Base-by-base conservation (phyloP, 2,888 invertebrate genomes). In the Urechis unicinctus region DNA sequence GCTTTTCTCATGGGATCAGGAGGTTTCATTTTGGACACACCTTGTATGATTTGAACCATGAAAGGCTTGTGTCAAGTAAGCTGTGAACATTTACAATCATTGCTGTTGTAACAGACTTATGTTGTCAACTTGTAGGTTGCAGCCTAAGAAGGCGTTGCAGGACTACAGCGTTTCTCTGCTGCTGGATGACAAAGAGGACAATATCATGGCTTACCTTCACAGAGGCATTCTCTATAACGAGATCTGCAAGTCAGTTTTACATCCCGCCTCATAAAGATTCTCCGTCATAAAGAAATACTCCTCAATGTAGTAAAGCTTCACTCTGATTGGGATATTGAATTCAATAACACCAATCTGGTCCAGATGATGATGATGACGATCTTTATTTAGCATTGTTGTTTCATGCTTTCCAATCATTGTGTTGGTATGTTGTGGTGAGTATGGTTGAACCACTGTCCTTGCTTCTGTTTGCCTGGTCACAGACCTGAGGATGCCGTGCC, bases 91-190 rank as follows among this genome's bases (percentile, higher is more conserved):
- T n/a, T n/a, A n/a, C n/a, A n/a, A n/a, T n/a, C n/a, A n/a, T n/a
- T n/a, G n/a, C n/a, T n/a, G 36, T 13, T 36, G 36, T 36, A 13
- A 36, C 6, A 36, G 6, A 36, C 36, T 13, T 13, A 13, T 36
- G 36, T 13, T 13, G 36, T 36, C 9, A 6, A 13, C 36, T n/a
- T 46, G n/a, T 62, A 76, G 76, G 56, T 66, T 69, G n/a, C 70
- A 78, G 58, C 72, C 74, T 3, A 70, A 70, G 61, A 65, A 70
- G 48, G 74, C 78, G 1, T 60, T 78, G 42, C 72, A 72, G 62
- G 78, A 78, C 63, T 74, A 70, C 65, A 78, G 78, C 62, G 67
- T 76, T 21, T 77, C 77, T 1, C 62, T 78, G 47, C 55, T 78
- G 52, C 68, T 78, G 26, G 71, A 78, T 58, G 71, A 74, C 55